Conservation (phyloP, 1,140 invertebrate genomes). For the Lucilia sericata region DNA sequence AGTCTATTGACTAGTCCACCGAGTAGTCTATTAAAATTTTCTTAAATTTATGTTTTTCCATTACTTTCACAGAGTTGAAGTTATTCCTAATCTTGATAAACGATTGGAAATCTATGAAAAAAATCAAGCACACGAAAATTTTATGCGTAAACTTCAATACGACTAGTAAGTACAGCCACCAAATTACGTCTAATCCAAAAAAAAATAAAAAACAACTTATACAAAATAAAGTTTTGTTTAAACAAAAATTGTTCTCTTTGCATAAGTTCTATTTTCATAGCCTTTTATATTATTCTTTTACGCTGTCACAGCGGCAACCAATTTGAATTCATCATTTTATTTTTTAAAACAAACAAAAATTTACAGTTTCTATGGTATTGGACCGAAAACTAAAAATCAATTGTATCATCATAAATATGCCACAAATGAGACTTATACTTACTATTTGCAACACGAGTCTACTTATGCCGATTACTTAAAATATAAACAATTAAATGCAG, state of each 20-base stretch:
- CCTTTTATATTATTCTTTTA: not conserved
- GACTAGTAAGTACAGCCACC: constrained; percentile 51
- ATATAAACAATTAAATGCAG: constrained; percentile 1
- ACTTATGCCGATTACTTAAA: constrained; percentile 30
- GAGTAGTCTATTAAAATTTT: too few species aligned
- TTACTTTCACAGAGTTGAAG: constrained; percentile 79
- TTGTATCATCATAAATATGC: constrained; percentile 53
- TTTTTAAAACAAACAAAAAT: not conserved
- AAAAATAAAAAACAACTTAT: not conserved
- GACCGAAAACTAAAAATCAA: constrained; percentile 57
- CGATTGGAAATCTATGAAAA: constrained; percentile 82
- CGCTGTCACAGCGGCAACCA: too few species aligned
- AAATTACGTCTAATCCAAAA: not conserved
- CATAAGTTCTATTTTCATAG: not conserved
- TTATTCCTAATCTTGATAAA: constrained; percentile 86
- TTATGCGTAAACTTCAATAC: constrained; percentile 56
- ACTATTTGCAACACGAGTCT: constrained; percentile 54
- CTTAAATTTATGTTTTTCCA: not conserved
- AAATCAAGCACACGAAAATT: constrained; percentile 66
- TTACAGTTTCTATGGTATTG: constrained; percentile 55
- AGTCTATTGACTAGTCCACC: too few species aligned
- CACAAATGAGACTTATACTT: constrained; percentile 59
- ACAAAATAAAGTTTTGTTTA: not conserved
- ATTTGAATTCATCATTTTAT: not conserved
- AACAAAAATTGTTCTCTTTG: not conserved